Percentiles rank a stretch among this genome's conserved stretches.
Evolutionary conservation across 2,797 vertebrate species (phyloP).

Genomic region (Paguma larvata): DNA sequence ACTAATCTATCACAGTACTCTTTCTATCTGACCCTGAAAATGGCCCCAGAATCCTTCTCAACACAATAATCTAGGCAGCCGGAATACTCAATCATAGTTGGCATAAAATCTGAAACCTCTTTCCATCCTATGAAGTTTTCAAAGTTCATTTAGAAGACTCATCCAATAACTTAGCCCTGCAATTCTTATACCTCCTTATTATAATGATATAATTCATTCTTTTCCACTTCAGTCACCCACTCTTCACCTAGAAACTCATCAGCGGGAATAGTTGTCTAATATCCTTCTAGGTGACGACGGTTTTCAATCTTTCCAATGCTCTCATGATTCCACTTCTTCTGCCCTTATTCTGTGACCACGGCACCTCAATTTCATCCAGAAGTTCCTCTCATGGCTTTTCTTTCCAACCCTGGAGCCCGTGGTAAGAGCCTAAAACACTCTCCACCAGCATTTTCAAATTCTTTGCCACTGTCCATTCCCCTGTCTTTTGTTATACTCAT

Average conservation of each 20-base stretch:
- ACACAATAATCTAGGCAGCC: not conserved
- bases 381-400: not conserved
- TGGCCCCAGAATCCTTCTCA: not conserved
- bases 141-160: not conserved
- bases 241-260: not conserved
- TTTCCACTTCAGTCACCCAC: not conserved
- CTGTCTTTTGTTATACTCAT: not conserved
- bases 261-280: not conserved
- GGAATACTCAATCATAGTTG: not conserved
- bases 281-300: not conserved
- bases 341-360: not conserved
- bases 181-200: not conserved
- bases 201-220: not conserved
- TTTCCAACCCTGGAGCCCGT: not conserved
- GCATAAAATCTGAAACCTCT: not conserved
- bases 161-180: not conserved
- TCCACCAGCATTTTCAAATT: not conserved
- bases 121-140: not conserved
- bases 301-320: not conserved
- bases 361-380: not conserved
- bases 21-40: not conserved
- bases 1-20: not conserved
- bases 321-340: not conserved
- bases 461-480: not conserved
- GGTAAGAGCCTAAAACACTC: not conserved